Conservation (phyloP, 2,797 vertebrate genomes). For the Manis javanica region DNA sequence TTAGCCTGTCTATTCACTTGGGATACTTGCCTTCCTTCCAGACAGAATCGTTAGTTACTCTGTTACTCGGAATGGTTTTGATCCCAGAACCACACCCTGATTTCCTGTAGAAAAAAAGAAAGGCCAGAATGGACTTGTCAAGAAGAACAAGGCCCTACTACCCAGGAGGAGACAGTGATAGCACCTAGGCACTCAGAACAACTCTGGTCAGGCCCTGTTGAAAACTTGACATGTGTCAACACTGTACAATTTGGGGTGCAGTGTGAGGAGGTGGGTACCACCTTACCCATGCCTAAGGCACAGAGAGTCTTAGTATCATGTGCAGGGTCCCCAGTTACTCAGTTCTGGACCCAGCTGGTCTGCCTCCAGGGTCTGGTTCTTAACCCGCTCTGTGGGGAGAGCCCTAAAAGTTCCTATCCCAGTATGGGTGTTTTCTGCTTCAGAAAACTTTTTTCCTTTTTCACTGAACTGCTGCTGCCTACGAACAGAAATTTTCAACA, state of each 20-base stretch:
- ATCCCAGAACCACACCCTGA: conserved; percentile 57
- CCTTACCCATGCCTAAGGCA: neutral
- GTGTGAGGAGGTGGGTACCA: neutral
- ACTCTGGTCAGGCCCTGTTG: neutral
- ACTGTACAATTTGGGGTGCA: neutral
- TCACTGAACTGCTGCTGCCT: neutral
- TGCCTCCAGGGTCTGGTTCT: neutral
- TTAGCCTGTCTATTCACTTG: neutral
- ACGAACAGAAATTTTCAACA: neutral
- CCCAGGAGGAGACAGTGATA: conserved; percentile 59
- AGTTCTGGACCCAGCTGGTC: no score
- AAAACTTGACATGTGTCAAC: accelerated
- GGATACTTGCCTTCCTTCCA: neutral
- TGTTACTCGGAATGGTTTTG: conserved; percentile 34
- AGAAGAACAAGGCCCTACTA: conserved; percentile 25
- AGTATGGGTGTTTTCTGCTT: neutral
- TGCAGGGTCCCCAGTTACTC: neutral
- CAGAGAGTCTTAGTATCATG: neutral
- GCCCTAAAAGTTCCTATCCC: neutral
- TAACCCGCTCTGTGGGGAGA: neutral
- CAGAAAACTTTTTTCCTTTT: neutral
- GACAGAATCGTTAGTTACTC: conserved; percentile 38
- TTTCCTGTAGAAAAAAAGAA: conserved; percentile 64
- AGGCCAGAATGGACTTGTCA: conserved; percentile 34
- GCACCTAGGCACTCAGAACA: conserved; percentile 18